Evolutionary conservation across 2,113 vertebrate species (phyloP), one percentile per base, ranked within the genome.

Genomic region (Eudyptes chrysolophus): DNA sequence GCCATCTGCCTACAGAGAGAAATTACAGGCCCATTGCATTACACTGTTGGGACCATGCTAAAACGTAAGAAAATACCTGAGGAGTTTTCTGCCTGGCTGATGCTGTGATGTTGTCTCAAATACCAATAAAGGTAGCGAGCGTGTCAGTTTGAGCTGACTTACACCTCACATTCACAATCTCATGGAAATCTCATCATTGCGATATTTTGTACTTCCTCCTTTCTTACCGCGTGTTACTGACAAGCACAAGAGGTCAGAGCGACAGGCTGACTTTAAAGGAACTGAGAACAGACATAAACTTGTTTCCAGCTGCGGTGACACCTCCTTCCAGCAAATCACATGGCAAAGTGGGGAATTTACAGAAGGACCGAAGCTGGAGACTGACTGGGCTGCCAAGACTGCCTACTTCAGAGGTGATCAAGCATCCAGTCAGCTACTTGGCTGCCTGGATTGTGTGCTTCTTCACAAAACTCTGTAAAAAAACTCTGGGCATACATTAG

Each of bases 1-100:
- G 77, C 96, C 98, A 97, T 96, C 98, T 98, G 98, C 95, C 95
- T 96, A 69, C 60, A 84, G 92, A 87, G 29, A 97, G 84, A 93
- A 97, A 90, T 94, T 96, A 96, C 66, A 94, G 60, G 93, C 83
- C 36, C 14, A 19, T 61, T 69, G 69, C 80, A 74, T 89, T 97
- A 12, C 51, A 48, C 64, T 27, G 8, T 48, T 95, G 76, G 69
- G 61, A 54, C 44, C 5, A 17, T 36, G 29, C 42, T 78, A 88
- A 97, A 96, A 97, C 32, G 18, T 87, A 94, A 48, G 83, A 84
- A 80, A 87, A 80, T 69, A 89, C 55, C 72, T 76, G 55, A 84
- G 49, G 61, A 68, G 8, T 80, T 90, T 97, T 92, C 84, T 71
- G 22, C 71, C 96, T 89, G 36, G 30, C 87, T 86, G 61, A 77